Evolutionary conservation across 2,888 invertebrate species (phyloP), one percentile per base, ranked within the genome.

Genomic region (Carterocephalus palaemon): DNA sequence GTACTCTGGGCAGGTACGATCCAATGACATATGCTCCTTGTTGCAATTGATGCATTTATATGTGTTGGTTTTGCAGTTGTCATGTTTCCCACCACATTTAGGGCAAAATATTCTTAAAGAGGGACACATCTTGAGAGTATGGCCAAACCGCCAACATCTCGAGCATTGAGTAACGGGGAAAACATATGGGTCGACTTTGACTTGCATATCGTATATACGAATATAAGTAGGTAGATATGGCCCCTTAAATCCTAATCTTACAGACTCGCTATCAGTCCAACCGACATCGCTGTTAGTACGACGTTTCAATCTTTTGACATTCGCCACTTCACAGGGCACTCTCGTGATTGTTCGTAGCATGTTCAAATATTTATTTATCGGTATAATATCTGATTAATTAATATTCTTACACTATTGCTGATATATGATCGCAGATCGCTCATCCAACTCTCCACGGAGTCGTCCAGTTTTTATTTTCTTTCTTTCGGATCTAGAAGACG

Each of bases 21-120:
- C 34, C 7, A 52, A n/a, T 3, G 49, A 24, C 33, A 52, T 43
- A 29, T 54, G 52, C 3, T 20, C 10, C 1, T 47, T 49, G 4
- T 5, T 13, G 24, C 52, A 54, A 22, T 52, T 54, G 1, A 38
- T 36, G 7, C 50, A 54, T 33, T 42, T 47, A 26, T 32, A 50
- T 10, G 2, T 8, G 2, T 12, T 32, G 2, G 33, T 42, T 4
- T 42, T 31, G 16, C 47, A 42, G 12, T 47, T 47, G 10, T 13
- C 23, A 13, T 36, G 42, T 8, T 28, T 38, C 7, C 31, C 24
- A 1, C 38, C 36, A 26, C 49, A 49, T 16, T 49, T 46, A 9
- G 49, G 46, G 10, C 43, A 37, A 15, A 32, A 19, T n/a, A 28
- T 26, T 19, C 17, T 39, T 10, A 23, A 28, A 9, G 34, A 22